Conservation (phyloP, 2,113 vertebrate genomes). For the Callochromis pleurospilus region DNA sequence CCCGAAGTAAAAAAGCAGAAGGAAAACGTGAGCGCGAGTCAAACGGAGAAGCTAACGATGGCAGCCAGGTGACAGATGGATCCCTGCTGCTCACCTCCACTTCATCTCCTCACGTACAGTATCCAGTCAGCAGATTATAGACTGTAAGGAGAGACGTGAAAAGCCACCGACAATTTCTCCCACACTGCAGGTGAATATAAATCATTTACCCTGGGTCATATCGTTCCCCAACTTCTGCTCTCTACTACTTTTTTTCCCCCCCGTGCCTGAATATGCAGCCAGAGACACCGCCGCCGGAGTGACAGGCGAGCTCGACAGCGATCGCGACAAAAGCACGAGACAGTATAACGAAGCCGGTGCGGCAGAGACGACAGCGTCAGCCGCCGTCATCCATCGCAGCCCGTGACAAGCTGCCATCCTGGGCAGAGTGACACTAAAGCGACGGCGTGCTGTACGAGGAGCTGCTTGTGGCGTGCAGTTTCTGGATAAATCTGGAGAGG, state of each 20-base stretch:
- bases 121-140: slow-evolving; percentile 2
- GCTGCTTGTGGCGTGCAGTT: background rate
- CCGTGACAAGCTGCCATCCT: background rate
- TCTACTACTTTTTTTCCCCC: background rate
- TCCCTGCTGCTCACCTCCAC: background rate
- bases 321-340: background rate
- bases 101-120: background rate
- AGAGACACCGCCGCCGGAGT: background rate
- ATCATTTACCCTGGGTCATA: slow-evolving; percentile 9
- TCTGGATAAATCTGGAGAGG: background rate
- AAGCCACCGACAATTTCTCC: background rate
- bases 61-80: background rate
- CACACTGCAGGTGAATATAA: slow-evolving; percentile 21
- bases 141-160: background rate
- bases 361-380: background rate
- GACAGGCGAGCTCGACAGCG: slow-evolving; percentile 1
- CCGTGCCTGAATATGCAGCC: background rate
- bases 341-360: background rate
- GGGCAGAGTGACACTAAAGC: background rate
- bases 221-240: background rate
- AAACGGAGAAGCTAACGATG: background rate
- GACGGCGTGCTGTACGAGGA: background rate
- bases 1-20: background rate
- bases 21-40: background rate
- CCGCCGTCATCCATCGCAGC: background rate